Conservation (phyloP, 2,797 vertebrate genomes). For the Pangasius mekongensis region DNA sequence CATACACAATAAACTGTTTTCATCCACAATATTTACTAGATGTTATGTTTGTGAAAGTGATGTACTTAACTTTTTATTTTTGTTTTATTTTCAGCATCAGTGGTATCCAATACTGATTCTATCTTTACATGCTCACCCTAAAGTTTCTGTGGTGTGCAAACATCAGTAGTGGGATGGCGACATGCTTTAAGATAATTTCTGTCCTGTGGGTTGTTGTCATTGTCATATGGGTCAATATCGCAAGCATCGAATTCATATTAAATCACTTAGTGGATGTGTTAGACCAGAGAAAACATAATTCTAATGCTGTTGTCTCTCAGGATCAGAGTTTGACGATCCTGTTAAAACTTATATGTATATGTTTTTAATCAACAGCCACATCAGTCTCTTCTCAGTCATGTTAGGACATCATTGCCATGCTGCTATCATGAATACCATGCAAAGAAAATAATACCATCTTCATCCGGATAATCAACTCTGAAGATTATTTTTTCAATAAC, state of each 20-base stretch:
- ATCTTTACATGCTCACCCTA: neutral
- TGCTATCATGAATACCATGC: neutral
- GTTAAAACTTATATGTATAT: neutral
- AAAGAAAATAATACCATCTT: neutral
- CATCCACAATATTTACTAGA: neutral
- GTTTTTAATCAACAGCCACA: neutral
- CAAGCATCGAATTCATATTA: neutral
- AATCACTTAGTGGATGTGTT: neutral
- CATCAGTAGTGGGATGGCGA: neutral
- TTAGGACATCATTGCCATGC: neutral
- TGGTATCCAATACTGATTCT: neutral
- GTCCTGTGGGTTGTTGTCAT: neutral
- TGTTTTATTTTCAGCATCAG: neutral
- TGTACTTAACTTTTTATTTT: neutral
- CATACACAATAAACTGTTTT: neutral
- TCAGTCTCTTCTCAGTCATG: neutral
- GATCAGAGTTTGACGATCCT: neutral
- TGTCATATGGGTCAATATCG: neutral
- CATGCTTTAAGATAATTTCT: neutral
- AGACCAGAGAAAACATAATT: neutral
- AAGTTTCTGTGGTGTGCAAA: neutral
- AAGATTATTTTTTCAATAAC: neutral
- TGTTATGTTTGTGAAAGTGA: neutral
- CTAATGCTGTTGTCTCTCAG: neutral
- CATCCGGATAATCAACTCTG: neutral